These are phyloP conservation scores for Xanthia togata DNA, from an alignment of 2,888 invertebrate species.

Conservation along the genomic window DNA sequence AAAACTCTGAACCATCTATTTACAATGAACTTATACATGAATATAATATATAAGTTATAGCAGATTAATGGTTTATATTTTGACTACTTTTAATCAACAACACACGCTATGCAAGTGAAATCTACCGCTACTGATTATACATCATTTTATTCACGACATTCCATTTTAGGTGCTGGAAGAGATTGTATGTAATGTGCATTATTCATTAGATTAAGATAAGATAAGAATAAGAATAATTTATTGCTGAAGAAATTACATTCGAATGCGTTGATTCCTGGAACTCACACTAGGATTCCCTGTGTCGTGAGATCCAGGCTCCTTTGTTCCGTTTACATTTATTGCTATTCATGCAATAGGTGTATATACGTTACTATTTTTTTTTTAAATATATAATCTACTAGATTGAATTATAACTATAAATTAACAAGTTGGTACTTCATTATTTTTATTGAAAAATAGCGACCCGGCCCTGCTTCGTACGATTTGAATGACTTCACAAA, in stretches of 20 bases:
- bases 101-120: slow-evolving; percentile 33
- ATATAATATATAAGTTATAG: too few relatives aligned
- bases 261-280: too few relatives aligned
- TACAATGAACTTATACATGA: neutral
- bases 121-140: slow-evolving; percentile 11
- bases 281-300: too few relatives aligned
- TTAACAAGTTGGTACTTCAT: neutral
- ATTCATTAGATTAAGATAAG: neutral
- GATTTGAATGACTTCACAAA: neutral
- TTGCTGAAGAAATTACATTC: too few relatives aligned
- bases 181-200: neutral
- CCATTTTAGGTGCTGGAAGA: neutral
- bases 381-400: too few relatives aligned
- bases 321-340: too few relatives aligned
- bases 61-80: slow-evolving; percentile 46
- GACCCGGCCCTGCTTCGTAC: neutral
- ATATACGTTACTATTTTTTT: too few relatives aligned
- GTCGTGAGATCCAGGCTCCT: too few relatives aligned
- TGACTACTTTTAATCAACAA: slow-evolving; percentile 46
- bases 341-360: too few relatives aligned
- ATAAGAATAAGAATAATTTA: too few relatives aligned
- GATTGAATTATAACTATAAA: neutral
- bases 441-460: neutral
- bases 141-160: slow-evolving; percentile 21
- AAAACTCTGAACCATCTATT: slow-evolving; percentile 2